Percentiles rank a stretch among this genome's conserved stretches.
phyloP scores from a whole-genome alignment of 2,797 vertebrate species.

The Aphelocoma californica region DNA sequence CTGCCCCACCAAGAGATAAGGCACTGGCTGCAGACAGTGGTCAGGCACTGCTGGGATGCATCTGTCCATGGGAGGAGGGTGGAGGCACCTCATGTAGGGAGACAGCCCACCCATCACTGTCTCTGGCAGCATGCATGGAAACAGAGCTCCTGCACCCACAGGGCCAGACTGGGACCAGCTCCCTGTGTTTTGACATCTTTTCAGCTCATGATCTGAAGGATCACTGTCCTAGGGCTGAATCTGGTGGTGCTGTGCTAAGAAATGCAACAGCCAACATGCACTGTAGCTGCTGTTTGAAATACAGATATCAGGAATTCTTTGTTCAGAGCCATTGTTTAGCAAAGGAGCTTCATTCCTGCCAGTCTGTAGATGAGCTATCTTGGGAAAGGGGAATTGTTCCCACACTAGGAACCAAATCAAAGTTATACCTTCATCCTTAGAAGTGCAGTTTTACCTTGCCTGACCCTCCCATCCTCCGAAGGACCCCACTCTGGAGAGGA shows the following conservation, averaged over 20 bases:
- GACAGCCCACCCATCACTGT: neutral
- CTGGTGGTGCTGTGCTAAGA: neutral
- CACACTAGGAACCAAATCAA: slow-evolving; percentile 51
- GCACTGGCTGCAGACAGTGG: neutral
- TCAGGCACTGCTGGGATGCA: neutral
- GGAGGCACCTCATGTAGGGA: neutral
- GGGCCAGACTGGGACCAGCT: neutral
- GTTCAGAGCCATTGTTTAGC: slow-evolving; percentile 15
- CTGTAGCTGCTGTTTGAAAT: neutral
- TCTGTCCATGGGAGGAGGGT: neutral
- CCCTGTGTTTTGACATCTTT: rapidly evolving
- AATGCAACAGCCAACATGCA: rapidly evolving
- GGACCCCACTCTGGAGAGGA: slow-evolving; percentile 6
- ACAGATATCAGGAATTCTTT: neutral
- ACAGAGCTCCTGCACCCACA: neutral
- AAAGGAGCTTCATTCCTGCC: neutral
- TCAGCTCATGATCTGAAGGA: neutral
- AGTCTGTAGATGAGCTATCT: slow-evolving; percentile 1
- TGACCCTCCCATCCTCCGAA: slow-evolving; percentile 12
- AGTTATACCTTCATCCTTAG: neutral
- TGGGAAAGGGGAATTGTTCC: slow-evolving; percentile 34
- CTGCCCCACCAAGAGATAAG: neutral
- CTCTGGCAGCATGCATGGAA: rapidly evolving
- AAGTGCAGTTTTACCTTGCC: slow-evolving; percentile 41
- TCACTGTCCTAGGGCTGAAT: neutral